Conservation (phyloP, 2,113 vertebrate species). For the Clinocottus analis region DNA sequence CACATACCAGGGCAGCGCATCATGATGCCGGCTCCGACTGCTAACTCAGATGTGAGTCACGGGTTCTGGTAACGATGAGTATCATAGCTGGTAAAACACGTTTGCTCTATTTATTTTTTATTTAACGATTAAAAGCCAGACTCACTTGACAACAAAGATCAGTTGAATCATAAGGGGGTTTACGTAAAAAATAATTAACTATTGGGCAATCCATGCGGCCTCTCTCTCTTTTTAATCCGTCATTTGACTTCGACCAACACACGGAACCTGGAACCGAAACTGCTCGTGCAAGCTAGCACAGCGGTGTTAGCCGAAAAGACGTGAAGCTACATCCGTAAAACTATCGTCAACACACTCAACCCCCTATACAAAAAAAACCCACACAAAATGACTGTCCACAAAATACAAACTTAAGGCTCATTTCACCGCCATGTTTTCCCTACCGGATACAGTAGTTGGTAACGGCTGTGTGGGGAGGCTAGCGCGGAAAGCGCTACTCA, state of each 20-base stretch:
- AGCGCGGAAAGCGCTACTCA: conserved; percentile 21
- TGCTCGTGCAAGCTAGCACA: conserved; percentile 24
- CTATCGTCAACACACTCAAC: neutral
- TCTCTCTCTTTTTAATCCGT: conserved; percentile 4
- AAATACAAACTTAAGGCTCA: neutral
- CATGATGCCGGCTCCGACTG: neutral
- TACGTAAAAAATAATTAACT: conserved; percentile 14
- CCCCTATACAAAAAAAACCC: neutral
- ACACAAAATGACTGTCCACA: neutral
- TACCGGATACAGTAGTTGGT: conserved; percentile 14
- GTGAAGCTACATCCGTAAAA: neutral
- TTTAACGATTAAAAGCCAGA: too few relatives aligned
- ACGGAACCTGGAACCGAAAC: conserved; percentile 26
- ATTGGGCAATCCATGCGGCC: conserved; percentile 50
- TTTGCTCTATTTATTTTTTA: neutral
- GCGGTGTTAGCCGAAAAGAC: neutral
- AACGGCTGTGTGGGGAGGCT: conserved; percentile 57
- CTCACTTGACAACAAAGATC: too few relatives aligned
- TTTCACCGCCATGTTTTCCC: conserved; percentile 38
- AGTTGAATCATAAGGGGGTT: neutral
- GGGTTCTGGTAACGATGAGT: neutral
- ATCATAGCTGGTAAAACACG: neutral
- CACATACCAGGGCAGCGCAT: conserved; percentile 36
- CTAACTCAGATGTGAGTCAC: neutral
- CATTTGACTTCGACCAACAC: conserved; percentile 17